Conservation (phyloP, 2,113 vertebrate species). For the Nymphicus hollandicus region DNA sequence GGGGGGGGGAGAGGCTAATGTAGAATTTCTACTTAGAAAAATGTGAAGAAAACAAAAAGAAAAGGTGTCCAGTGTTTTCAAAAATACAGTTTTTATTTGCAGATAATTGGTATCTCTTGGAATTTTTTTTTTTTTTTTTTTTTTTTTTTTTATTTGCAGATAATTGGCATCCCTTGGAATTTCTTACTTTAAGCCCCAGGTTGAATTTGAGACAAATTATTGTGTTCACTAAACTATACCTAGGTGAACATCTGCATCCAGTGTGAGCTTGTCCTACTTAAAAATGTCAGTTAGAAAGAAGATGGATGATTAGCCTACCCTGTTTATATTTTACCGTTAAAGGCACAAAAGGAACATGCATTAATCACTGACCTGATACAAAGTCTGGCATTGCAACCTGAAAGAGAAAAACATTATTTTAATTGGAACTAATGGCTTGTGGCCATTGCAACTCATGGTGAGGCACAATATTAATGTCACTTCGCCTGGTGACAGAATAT, state of each 20-base stretch:
- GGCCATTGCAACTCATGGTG: conserved; percentile 45
- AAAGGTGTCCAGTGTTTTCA: not conserved
- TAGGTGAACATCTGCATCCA: not conserved
- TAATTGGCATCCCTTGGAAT: not conserved
- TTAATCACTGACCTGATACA: conserved; percentile 51
- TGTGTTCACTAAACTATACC: not conserved
- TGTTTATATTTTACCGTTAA: conserved; percentile 55
- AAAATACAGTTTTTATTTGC: not conserved
- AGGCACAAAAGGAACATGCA: conserved; percentile 33
- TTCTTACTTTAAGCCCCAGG: not conserved
- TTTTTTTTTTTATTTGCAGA: no score
- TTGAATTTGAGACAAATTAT: not conserved
- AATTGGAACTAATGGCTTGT: conserved; percentile 69
- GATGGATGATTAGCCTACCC: conserved; percentile 37
- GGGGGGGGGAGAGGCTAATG: not conserved
- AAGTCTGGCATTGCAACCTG: conserved; percentile 28
- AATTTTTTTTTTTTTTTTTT: no score
- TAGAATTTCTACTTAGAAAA: not conserved
- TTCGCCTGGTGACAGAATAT: conserved; percentile 42
- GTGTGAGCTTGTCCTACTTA: conserved; percentile 2
- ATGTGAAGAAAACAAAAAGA: not conserved
- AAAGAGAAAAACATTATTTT: conserved; percentile 66
- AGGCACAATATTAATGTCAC: conserved; percentile 59
- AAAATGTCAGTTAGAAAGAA: conserved; percentile 1
- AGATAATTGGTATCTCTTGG: not conserved